These are phyloP conservation scores for Anoplopoma fimbria DNA, from an alignment of 2,113 vertebrate species.

Conservation along the genomic window DNA sequence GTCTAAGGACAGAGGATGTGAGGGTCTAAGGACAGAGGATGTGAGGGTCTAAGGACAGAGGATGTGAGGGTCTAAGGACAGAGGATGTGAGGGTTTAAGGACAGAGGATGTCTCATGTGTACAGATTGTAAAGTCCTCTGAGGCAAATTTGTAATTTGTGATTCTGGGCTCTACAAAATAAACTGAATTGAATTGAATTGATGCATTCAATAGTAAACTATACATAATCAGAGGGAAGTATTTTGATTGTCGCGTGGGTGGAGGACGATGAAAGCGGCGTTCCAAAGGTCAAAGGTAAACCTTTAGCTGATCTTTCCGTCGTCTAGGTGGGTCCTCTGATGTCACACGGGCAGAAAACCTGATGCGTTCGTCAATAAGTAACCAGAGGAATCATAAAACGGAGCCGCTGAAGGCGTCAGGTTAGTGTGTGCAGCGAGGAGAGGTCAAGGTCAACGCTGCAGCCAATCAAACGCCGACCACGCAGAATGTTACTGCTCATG, in stretches of 20 bases:
- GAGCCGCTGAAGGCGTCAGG: not conserved
- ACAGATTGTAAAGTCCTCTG: no score
- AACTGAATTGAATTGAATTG: no score
- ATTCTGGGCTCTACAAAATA: no score
- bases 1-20: no score
- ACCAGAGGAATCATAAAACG: constrained; percentile 37
- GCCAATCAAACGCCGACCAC: not conserved
- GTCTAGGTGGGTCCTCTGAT: constrained; percentile 35
- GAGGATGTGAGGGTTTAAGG: no score
- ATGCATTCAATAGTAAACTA: no score
- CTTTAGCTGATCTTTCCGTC: constrained; percentile 29
- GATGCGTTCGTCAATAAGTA: constrained; percentile 60
- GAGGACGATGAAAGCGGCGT: constrained; percentile 25
- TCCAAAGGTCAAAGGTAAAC: constrained; percentile 70
- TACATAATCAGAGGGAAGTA: not conserved
- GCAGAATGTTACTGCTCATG: not conserved
- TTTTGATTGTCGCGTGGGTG: constrained; percentile 53
- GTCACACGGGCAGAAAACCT: not conserved
- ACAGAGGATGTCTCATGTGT: no score
- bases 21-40: no score
- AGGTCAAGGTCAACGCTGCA: constrained; percentile 25
- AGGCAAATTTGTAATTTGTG: no score
- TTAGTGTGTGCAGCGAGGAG: not conserved
- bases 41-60: no score
- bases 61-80: no score